Base-by-base conservation (phyloP, 1,140 invertebrate species). In the Galleria mellonella region DNA sequence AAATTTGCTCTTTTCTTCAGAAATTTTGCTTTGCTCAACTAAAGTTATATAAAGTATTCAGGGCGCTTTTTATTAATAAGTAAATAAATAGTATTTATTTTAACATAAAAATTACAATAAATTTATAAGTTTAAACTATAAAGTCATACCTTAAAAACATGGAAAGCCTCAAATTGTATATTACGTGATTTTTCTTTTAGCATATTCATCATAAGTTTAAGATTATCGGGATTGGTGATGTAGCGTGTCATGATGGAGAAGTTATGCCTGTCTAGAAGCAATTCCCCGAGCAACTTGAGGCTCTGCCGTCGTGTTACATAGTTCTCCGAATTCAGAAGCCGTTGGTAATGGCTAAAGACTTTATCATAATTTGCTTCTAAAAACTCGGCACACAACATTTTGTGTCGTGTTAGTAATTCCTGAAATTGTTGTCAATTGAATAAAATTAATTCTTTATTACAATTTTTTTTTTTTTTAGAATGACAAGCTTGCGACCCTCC, bases 201-300 rank as follows among this genome's bases (percentile, higher is more conserved):
- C 97, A 99, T 98, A 82, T 98, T 99, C 98, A 99, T 99, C 98
- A 99, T 99, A 48, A 99, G 89, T 83, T 99, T 99, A 36, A 99
- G 90, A 89, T 99, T 99, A 75, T 99, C 98, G 9, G 97, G 97
- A 88, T 98, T 98, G 53, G 97, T 98, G 87, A 99, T 99, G 88
- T 99, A 99, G 63, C 94, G 91, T 37, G 97, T 99, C 97, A 99
- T 99, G 40, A 98, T 96, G 51, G 95, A 98, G 88, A 99, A 99
- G 90, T 99, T 99, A 86, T 99, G 98, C 81, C 98, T 92, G 87
- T 99, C 98, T 58, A 99, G 89, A 53, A 99, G 87, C 58, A 99
- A 88, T 90, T 99, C 98, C 17, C 98, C 98, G 38, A 99, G 89
- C 56, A 99, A 87, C 90, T 99, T 99, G 39, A 99, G 89, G 81